Percentiles rank a stretch among this genome's conserved stretches.
These are phyloP conservation scores for Neodiprion fabricii DNA, from an alignment of 1,140 invertebrate species.

Conservation along the genomic window DNA sequence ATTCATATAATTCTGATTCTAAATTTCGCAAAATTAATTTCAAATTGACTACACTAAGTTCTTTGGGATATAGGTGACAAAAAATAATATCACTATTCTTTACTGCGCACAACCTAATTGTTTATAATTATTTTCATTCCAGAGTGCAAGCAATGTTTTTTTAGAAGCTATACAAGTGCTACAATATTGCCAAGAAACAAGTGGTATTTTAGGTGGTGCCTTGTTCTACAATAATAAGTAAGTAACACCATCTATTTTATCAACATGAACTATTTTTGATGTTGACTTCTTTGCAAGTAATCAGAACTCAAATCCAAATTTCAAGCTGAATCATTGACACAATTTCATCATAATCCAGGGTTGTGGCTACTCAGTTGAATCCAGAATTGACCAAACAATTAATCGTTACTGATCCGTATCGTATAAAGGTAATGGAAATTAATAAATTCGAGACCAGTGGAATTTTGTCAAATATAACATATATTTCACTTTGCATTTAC, in stretches of 20 bases:
- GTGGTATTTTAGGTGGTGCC: conserved; percentile 77
- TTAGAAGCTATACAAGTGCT: conserved; percentile 82
- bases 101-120: conserved; percentile 13
- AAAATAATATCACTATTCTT: conserved; percentile 10
- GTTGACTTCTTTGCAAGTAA: too few species aligned
- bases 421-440: conserved; percentile 68
- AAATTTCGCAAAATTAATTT: too few species aligned
- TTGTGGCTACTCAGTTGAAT: conserved; percentile 79
- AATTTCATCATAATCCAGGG: conserved; percentile 63
- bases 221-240: conserved; percentile 85
- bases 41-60: too few species aligned
- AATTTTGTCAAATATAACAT: too few species aligned
- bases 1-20: conserved; percentile 23
- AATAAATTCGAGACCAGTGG: background rate
- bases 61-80: background rate
- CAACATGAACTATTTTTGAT: background rate
- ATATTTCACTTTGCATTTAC: conserved; percentile 14
- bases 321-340: conserved; percentile 18
- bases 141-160: conserved; percentile 83
- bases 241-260: conserved; percentile 34
- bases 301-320: background rate
- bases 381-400: conserved; percentile 77
- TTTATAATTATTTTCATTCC: conserved; percentile 40
- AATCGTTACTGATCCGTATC: conserved; percentile 80
- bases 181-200: conserved; percentile 76